Percentiles rank a stretch among this genome's conserved stretches.
Conservation (phyloP, 2,797 vertebrate genomes). For the Takifugu ocellatus region DNA sequence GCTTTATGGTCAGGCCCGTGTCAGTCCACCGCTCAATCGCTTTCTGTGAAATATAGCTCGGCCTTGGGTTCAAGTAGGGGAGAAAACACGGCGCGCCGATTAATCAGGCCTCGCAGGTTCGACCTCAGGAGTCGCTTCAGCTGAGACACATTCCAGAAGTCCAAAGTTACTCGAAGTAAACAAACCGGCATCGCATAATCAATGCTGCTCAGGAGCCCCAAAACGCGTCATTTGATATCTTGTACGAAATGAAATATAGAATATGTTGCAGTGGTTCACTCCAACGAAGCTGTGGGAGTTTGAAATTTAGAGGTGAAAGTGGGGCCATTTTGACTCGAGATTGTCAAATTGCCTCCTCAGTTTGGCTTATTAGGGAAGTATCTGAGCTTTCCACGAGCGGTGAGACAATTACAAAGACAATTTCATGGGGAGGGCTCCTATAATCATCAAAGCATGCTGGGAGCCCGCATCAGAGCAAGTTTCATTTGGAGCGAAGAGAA, state of each 20-base stretch:
- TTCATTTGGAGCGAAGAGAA: slow-evolving; percentile 70
- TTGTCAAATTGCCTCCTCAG: slow-evolving; percentile 59
- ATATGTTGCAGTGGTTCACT: not conserved
- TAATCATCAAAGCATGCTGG: slow-evolving; percentile 74
- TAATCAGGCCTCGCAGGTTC: slow-evolving; percentile 68
- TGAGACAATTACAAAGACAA: slow-evolving; percentile 74
- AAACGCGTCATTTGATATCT: no score
- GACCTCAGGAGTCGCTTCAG: slow-evolving; percentile 68
- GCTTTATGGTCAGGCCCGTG: slow-evolving; percentile 69
- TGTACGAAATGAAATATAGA: not conserved
- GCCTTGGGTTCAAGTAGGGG: slow-evolving; percentile 73
- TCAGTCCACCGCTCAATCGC: slow-evolving; percentile 69
- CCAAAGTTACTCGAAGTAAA: slow-evolving; percentile 52
- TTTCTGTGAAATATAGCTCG: slow-evolving; percentile 73
- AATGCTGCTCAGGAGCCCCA: no score
- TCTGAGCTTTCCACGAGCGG: slow-evolving; percentile 57
- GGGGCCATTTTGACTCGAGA: slow-evolving; percentile 44
- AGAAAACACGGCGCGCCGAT: slow-evolving; percentile 74
- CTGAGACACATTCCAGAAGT: slow-evolving; percentile 62
- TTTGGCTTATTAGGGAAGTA: slow-evolving; percentile 65
- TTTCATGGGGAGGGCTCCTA: slow-evolving; percentile 71
- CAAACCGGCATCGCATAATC: not conserved
- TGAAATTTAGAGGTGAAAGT: slow-evolving; percentile 37
- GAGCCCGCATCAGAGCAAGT: slow-evolving; percentile 66
- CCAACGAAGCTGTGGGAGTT: slow-evolving; percentile 11